Base-by-base conservation (phyloP, 2,888 invertebrate species). In the Drosophila imparisetae region DNA sequence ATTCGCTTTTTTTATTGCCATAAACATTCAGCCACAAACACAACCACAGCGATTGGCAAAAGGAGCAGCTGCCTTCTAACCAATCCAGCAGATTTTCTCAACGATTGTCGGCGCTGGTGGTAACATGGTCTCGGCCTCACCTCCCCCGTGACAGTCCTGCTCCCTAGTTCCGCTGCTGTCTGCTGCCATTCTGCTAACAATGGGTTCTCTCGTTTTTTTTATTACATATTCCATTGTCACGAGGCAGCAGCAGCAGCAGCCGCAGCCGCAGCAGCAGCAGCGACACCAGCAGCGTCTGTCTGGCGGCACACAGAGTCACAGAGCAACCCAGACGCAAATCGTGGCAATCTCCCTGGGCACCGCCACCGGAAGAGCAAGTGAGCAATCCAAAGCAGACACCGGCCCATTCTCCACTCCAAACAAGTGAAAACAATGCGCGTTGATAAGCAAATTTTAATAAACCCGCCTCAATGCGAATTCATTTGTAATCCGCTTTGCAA, bases 201-300 rank as follows among this genome's bases (percentile, higher is more conserved):
- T 69, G 63, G 55, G 42, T 45, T 50, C 48, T 57, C 30, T 32
- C 7, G 7, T 13, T 64, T 24, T 74, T 74, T 77, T 79, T 84
- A 84, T 84, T 80, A 74, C 73, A 77, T 69, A 57, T 84, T 70
- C 76, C 72, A 87, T 86, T 89, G 85, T 85, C 73, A 72, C 50
- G 63, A 73, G 71, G 67, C 74, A 57, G 11, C 49, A 21, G 45
- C 45, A 55, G 42, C 57, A 57, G 57, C 49, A 29, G 45, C n/a
- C n/a, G n/a, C 27, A 45, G 58, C 55, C 64, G 66, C 55, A 38
- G 62, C 64, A 55, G 42, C 58, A 58, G 57, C 36, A 29, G 45
- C 2, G 32, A 48, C 48, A 66, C 67, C 60, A 52, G 61, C 69
- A 57, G 55, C 71, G 72, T 60, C 78, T 53, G 85, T 70, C 66